Evolutionary conservation across 1,140 invertebrate species (phyloP), one percentile per base, ranked within the genome.

Genomic region (Calliopsis andreniformis): DNA sequence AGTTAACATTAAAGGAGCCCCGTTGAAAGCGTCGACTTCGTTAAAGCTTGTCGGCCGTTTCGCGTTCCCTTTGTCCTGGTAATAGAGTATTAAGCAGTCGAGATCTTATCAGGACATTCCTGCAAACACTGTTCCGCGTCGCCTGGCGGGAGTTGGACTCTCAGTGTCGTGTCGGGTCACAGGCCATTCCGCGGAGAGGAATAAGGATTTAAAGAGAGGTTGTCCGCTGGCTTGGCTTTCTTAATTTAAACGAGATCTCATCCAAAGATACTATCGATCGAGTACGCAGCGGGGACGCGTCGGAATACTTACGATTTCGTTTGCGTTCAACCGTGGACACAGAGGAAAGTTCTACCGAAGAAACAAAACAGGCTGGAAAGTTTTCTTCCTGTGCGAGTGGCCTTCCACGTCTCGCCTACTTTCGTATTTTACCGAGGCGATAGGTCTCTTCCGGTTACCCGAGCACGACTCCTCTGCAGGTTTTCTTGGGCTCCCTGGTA

Each of bases 81-180:
- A 84, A 84, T 84, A 80, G 81, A 84, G 82, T 84, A 84, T 84
- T 83, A 84, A 84, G 67, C 56, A 76, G 72, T 16, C 35, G 20
- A 55, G 62, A 84, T 84, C 78, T 77, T 81, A 84, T 84, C 83
- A 84, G 67, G 53, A 53, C 66, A 76, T 79, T 83, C 20, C 28
- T 66, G 42, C 53, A 79, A 72, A 67, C 66, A 8, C 3, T 10
- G 39, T n/a, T 56, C 25, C 25, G 32, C n/a, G 32, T 18, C 64
- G 43, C 55, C 30, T n/a, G 45, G 64, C 10, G 35, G 63, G 53
- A 39, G 43, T 32, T 20, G 23, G 32, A 56, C 55, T 61, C 58
- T 63, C 68, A 35, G 12, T 32, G 30, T 53, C 49, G 30, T 20
- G 16, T 14, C 58, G n/a, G 20, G n/a, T n/a, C 35, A 43, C 18